Conservation (phyloP, 64 coral and sea anemone genomes). For the Acropora yongei region DNA sequence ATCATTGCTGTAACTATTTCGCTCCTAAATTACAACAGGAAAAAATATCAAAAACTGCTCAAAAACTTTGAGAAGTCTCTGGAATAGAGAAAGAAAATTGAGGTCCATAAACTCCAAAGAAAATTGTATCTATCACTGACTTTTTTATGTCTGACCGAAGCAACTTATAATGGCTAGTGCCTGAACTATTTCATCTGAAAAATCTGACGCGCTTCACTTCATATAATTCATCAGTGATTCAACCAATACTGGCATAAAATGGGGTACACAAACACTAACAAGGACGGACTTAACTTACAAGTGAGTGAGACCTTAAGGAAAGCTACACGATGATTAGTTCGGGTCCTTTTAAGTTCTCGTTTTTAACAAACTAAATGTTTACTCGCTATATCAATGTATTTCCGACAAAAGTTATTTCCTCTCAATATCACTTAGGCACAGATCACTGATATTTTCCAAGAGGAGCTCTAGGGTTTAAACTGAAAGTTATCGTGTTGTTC, state of each 20-base stretch:
- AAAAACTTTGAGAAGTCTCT: neutral
- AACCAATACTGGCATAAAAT: neutral
- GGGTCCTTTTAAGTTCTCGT: neutral
- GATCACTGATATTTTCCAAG: neutral
- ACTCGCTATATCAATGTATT: neutral
- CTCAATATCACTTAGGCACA: neutral
- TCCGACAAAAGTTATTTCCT: neutral
- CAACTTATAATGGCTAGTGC: neutral
- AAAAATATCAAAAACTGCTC: neutral
- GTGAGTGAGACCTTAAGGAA: neutral
- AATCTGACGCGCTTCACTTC: no score
- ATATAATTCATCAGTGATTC: neutral
- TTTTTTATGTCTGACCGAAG: neutral
- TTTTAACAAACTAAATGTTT: constrained; percentile 14
- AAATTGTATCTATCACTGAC: neutral
- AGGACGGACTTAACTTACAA: neutral
- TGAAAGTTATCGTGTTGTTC: neutral
- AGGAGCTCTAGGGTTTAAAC: neutral
- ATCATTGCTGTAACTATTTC: neutral
- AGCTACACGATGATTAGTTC: neutral
- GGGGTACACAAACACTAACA: neutral
- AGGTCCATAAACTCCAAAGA: neutral
- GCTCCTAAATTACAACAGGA: neutral
- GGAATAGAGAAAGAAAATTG: neutral
- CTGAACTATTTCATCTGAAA: neutral